Evolutionary conservation across 2,888 invertebrate genomes (phyloP), one percentile per base, ranked within the genome.

Genomic region (Cosmia trapezina): DNA sequence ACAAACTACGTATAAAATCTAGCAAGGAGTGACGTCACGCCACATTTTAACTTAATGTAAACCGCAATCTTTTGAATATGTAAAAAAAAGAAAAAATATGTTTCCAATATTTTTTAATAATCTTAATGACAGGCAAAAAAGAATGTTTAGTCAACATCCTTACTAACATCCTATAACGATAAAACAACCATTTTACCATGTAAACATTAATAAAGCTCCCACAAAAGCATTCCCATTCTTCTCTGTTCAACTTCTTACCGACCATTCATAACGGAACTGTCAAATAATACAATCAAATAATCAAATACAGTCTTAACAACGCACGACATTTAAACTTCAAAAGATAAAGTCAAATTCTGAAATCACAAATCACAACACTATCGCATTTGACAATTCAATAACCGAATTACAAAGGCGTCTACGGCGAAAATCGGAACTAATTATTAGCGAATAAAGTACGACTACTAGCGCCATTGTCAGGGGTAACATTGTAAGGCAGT

Each of bases 401-500:
- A 57, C 56, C 37, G 47, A 63, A 73, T 53, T 11, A 62, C 71
- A 79, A 71, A 51, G 19, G 28, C 19, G 53, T 7, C 28, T 56
- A 70, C 68, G 83, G 73, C 45, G 65, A 68, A 80, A 73, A 80
- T 83, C 56, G 57, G 78, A 80, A 85, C 82, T 82, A 76, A 76
- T 82, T 73, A 64, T 49, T 54, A 70, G 63, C 54, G 60, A 78
- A 68, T 54, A 78, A 73, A 74, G 75, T 85, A 74, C 17, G 57
- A 72, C 78, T 71, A 73, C 79, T 84, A 79, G 77, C 77, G 77
- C 80, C 81, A 76, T 72, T 82, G 84, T 83, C 85, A 83, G 86
- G 82, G 86, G 76, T 83, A 75, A 81, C 80, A 76, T 79, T 81
- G 83, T 81, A 86, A 74, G 86, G 75, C 87, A 83, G 73, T 78